A percentile compares a stretch with the other conserved stretches of the same genome.
Conservation (phyloP, 2,113 vertebrate genomes). For the Epinephelus fuscoguttatus region DNA sequence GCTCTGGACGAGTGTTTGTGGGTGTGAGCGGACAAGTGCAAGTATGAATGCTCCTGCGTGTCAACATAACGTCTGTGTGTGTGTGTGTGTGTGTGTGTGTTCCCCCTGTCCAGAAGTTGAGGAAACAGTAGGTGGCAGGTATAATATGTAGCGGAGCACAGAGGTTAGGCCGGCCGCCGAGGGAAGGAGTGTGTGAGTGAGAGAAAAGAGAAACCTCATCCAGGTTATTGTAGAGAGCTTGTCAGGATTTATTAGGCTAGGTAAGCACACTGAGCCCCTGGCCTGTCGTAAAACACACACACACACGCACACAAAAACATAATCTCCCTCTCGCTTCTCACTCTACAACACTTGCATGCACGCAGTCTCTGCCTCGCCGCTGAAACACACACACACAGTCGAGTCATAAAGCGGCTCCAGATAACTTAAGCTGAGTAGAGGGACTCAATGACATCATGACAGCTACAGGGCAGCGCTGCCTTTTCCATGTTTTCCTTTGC, state of each 20-base stretch:
- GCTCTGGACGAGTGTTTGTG: not conserved
- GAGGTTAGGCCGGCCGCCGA: slow-evolving; percentile 44
- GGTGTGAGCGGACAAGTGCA: not conserved
- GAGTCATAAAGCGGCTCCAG: slow-evolving; percentile 72
- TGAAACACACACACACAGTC: slow-evolving; percentile 28
- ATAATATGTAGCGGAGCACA: slow-evolving; percentile 58
- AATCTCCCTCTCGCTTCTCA: not conserved
- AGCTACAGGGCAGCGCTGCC: slow-evolving; percentile 62
- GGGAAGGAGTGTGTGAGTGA: slow-evolving; percentile 55
- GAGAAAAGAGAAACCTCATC: slow-evolving; percentile 74
- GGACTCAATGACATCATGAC: slow-evolving; percentile 76
- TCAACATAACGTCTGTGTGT: slow-evolving; percentile 2
- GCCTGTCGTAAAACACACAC: slow-evolving; percentile 63
- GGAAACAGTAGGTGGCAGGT: slow-evolving; percentile 74
- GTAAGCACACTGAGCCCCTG: slow-evolving; percentile 54
- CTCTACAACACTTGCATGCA: slow-evolving; percentile 14
- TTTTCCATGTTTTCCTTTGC: slow-evolving; percentile 70
- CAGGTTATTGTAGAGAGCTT: slow-evolving; percentile 67
- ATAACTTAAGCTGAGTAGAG: slow-evolving; percentile 68
- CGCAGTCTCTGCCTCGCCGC: not conserved
- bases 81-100: slow-evolving; percentile 41
- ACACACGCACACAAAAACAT: slow-evolving; percentile 42
- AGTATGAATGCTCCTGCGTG: slow-evolving; percentile 3
- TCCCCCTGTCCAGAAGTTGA: slow-evolving; percentile 33
- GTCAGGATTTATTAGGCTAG: slow-evolving; percentile 75